Percentiles rank a stretch among this genome's conserved stretches.
Evolutionary conservation across 2,888 invertebrate genomes (phyloP).

Genomic region (Volucella zonaria): DNA sequence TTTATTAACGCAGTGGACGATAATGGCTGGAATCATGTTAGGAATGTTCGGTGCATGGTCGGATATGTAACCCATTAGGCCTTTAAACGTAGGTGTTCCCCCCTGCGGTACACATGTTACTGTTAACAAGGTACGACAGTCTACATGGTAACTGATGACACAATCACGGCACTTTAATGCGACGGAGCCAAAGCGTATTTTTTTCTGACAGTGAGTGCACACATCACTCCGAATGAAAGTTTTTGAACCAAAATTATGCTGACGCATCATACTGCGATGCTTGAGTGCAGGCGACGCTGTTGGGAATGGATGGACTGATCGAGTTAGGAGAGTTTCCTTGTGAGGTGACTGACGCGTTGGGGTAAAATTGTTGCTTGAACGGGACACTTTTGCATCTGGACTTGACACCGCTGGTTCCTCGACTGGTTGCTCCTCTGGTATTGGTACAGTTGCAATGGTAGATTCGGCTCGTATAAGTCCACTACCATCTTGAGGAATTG

Average conservation of each 20-base stretch:
- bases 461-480: constrained; percentile 88
- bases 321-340: constrained; percentile 71
- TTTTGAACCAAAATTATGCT: constrained; percentile 85
- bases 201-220: constrained; percentile 81
- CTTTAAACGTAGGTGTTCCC: constrained; percentile 86
- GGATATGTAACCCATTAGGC: constrained; percentile 88
- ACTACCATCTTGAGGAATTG: constrained; percentile 85
- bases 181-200: constrained; percentile 92
- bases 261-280: constrained; percentile 78
- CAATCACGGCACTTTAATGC: constrained; percentile 94
- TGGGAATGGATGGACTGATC: constrained; percentile 75
- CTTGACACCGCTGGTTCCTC: constrained; percentile 49
- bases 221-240: constrained; percentile 81
- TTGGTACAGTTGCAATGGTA: constrained; percentile 86
- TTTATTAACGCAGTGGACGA: constrained; percentile 97
- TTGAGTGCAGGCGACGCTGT: constrained; percentile 77
- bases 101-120: constrained; percentile 91
- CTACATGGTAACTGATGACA: constrained; percentile 91
- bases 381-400: constrained; percentile 65
- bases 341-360: constrained; percentile 76
- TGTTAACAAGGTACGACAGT: constrained; percentile 92
- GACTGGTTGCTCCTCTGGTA: constrained; percentile 60
- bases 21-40: constrained; percentile 96
- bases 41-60: constrained; percentile 93
- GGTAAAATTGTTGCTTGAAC: constrained; percentile 73